Percentiles rank a stretch among this genome's conserved stretches.
phyloP scores from a whole-genome alignment of 2,888 invertebrate genomes.

The Parnassius mnemosyne region DNA sequence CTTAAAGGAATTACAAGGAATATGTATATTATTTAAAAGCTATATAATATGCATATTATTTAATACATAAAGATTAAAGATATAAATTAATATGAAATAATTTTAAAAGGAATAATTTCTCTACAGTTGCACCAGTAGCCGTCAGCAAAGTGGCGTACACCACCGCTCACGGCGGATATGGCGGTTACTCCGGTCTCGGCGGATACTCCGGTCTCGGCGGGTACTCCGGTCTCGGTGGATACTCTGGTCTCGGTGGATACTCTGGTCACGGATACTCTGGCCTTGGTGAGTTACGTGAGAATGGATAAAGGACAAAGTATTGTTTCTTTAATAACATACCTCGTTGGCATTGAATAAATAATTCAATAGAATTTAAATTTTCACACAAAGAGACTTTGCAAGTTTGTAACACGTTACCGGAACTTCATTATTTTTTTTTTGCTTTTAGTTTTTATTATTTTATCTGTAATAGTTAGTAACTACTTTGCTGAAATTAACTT shows the following conservation, averaged over 20 bases:
- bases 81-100: not conserved
- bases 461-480: too few species aligned
- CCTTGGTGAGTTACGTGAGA: not conserved
- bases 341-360: not conserved
- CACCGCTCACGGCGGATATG: slow-evolving; percentile 40
- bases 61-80: too few species aligned
- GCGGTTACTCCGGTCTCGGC: slow-evolving; percentile 22
- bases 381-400: not conserved
- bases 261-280: not conserved
- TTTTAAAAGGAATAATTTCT: slow-evolving; percentile 11
- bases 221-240: slow-evolving; percentile 10
- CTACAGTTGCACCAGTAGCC: slow-evolving; percentile 46
- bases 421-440: too few species aligned
- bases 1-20: too few species aligned
- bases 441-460: too few species aligned
- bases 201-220: slow-evolving; percentile 33
- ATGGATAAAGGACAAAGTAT: not conserved
- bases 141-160: slow-evolving; percentile 61
- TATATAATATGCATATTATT: too few species aligned
- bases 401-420: not conserved
- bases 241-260: slow-evolving; percentile 30
- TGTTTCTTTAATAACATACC: not conserved
- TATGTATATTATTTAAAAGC: too few species aligned
- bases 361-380: not conserved
- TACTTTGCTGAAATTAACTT: too few species aligned